Conservation (phyloP, 2,797 vertebrate species). For the Falco berigora region DNA sequence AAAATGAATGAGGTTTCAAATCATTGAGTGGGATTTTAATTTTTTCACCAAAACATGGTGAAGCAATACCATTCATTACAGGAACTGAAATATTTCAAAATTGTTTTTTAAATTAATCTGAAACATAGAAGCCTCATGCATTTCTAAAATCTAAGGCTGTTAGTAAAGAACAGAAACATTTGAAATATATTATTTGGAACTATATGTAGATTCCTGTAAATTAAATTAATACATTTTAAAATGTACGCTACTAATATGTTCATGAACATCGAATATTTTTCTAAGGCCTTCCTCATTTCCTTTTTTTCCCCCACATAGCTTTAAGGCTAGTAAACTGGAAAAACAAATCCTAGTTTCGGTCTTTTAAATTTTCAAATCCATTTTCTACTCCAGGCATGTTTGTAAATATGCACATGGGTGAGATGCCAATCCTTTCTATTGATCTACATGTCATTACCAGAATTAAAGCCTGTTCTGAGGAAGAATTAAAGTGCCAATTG, state of each 20-base stretch:
- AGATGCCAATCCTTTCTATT: background rate
- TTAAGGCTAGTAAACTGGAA: background rate
- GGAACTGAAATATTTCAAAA: background rate
- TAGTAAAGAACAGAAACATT: background rate
- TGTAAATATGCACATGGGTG: fast-evolving
- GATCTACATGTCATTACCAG: background rate
- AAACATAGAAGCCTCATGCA: background rate
- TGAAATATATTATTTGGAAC: background rate
- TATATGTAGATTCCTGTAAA: background rate
- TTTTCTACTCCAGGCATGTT: background rate
- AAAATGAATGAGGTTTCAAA: conserved; percentile 32
- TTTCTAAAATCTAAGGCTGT: background rate
- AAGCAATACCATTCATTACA: conserved; percentile 31
- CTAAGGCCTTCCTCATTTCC: background rate
- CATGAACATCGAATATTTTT: background rate
- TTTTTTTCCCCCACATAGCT: background rate
- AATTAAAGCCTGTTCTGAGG: background rate
- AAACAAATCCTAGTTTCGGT: background rate
- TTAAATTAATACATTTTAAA: background rate
- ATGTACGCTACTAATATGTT: background rate
- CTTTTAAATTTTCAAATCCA: background rate
- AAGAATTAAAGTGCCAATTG: background rate
- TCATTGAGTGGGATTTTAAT: conserved; percentile 21
- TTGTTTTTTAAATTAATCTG: background rate
- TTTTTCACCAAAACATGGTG: conserved; percentile 4